Conservation (phyloP, 2,797 vertebrate genomes). For the Streptopelia turtur region DNA sequence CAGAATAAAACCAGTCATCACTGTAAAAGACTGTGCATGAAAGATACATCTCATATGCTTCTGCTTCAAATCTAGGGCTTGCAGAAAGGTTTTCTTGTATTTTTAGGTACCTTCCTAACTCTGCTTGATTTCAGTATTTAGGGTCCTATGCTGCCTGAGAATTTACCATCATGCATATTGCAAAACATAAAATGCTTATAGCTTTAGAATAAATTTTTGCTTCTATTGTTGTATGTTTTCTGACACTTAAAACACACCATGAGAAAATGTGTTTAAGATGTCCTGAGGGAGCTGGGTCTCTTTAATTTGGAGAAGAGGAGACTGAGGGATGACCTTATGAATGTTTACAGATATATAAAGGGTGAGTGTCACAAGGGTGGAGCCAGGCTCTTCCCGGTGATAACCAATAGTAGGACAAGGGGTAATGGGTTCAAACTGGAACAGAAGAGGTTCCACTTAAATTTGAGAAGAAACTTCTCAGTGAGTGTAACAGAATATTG, state of each 20-base stretch:
- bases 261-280: neutral
- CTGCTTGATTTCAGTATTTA: neutral
- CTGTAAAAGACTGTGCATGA: neutral
- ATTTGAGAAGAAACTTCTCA: too few species aligned
- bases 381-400: too few species aligned
- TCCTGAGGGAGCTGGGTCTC: neutral
- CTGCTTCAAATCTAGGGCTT: neutral
- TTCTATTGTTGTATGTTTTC: neutral
- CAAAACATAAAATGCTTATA: neutral
- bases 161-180: neutral
- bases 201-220: neutral
- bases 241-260: neutral
- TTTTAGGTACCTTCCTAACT: neutral
- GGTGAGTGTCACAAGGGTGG: too few species aligned
- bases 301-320: too few species aligned
- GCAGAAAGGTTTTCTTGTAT: neutral
- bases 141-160: neutral
- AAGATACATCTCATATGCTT: neutral
- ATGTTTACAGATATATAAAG: too few species aligned
- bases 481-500: too few species aligned
- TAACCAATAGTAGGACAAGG: too few species aligned
- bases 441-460: too few species aligned
- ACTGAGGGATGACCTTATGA: too few species aligned
- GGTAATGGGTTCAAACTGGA: too few species aligned
- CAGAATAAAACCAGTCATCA: slow-evolving; percentile 27